Conservation (phyloP, 2,888 invertebrate genomes). For the Morpho deidamia region DNA sequence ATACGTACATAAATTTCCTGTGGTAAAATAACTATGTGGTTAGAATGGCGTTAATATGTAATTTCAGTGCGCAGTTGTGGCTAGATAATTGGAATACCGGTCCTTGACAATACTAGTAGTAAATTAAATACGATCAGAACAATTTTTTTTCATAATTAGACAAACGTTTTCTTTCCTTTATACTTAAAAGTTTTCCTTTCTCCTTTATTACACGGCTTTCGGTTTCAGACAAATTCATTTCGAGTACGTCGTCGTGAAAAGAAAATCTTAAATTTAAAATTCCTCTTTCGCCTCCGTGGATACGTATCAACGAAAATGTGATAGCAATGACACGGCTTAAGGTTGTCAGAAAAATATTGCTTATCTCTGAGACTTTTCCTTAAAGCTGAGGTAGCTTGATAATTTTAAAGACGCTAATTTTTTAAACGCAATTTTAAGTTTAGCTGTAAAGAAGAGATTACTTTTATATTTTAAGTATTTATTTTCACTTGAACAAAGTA, state of each 20-base stretch:
- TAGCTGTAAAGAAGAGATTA: too few relatives aligned
- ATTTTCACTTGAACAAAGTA: too few relatives aligned
- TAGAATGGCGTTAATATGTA: constrained; percentile 28
- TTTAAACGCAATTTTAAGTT: constrained; percentile 1
- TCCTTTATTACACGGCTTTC: constrained; percentile 14
- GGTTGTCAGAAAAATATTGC: constrained; percentile 20
- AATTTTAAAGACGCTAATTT: constrained; percentile 12
- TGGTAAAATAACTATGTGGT: constrained; percentile 21
- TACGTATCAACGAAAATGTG: constrained; percentile 20
- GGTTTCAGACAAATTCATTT: constrained; percentile 23
- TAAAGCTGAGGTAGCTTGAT: constrained; percentile 7
- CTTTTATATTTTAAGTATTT: too few relatives aligned
- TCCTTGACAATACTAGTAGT: constrained; percentile 22
- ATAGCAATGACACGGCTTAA: constrained; percentile 19
- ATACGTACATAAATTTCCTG: constrained; percentile 4
- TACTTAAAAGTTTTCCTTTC: background rate
- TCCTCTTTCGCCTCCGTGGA: constrained; percentile 19
- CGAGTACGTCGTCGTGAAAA: constrained; percentile 13
- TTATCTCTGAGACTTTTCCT: constrained; percentile 16
- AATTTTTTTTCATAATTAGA: constrained; percentile 10
- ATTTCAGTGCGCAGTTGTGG: constrained; percentile 25
- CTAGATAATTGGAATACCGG: constrained; percentile 28
- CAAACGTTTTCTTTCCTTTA: constrained; percentile 3
- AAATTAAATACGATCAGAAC: constrained; percentile 12
- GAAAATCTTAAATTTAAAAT: constrained; percentile 25